Base-by-base conservation (phyloP, 2,888 invertebrate species). In the Lissonota sp. region DNA sequence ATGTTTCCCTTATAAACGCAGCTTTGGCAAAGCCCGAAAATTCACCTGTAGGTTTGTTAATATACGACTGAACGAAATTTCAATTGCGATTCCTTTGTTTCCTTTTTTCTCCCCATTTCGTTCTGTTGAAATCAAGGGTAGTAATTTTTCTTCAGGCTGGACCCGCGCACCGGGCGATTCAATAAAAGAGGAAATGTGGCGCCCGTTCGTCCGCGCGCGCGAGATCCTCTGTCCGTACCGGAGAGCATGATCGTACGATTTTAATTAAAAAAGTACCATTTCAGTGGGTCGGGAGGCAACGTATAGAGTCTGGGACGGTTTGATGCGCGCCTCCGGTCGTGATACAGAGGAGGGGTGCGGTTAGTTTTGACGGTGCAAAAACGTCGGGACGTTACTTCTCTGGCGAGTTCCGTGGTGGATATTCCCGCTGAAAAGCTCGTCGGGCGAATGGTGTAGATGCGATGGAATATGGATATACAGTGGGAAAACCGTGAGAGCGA, bases 401-500 rank as follows among this genome's bases (percentile, higher is more conserved):
- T 6, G 79, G 81, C 76, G 26, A 46, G 1, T 3, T 26, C 26
- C 26, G 58, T 84, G 84, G 44, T 10, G 66, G 16, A 53, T n/a
- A n/a, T n/a, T 26, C 60, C 67, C 49, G 71, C 12, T 74, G 74
- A 74, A 74, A 67, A 73, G 74, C 80, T 70, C 80, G 71, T 69
- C 53, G 60, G 62, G 79, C 66, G 83, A 84, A 57, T 75, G 73
- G 82, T 79, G 84, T n/a, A n/a, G 80, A 82, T 80, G 64, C 73
- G 69, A 79, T 93, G 93, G 93, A 94, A 93, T 93, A 93, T 94
- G 93, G 93, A 93, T 93, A 67, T 49, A 26, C 26, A 66, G 74
- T 14, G 7, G 14, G 14, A 53, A 14, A 67, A 66, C 58, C 66
- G 74, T 58, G 66, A 39, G 42, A 67, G 64, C 37, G 49, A 64